These are phyloP conservation scores for Drosophila murphyi DNA, from an alignment of 1,140 invertebrate genomes.

Conservation along the genomic window DNA sequence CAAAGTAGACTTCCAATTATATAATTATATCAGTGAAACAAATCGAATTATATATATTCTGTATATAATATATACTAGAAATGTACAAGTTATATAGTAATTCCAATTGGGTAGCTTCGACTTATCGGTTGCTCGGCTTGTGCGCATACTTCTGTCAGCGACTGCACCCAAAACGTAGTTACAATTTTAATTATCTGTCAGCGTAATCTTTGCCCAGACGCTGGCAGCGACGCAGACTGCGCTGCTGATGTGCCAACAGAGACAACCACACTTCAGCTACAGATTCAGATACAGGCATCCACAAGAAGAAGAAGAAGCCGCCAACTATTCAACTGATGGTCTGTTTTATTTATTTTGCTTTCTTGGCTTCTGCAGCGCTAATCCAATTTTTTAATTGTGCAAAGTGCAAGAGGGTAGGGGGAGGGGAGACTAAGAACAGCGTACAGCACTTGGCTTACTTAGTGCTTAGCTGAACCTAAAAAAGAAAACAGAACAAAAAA, in stretches of 20 bases:
- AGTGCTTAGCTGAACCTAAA: background rate
- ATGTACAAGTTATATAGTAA: no score
- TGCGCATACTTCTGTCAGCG: constrained; percentile 24
- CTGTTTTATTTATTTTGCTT: constrained; percentile 23
- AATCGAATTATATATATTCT: no score
- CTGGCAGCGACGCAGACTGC: constrained; percentile 26
- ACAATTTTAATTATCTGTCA: constrained; percentile 80
- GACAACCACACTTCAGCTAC: constrained; percentile 60
- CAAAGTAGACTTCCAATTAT: no score
- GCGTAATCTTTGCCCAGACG: constrained; percentile 66
- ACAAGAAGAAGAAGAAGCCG: background rate
- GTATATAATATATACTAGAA: no score
- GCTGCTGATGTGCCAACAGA: constrained; percentile 67
- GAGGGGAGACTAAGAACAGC: constrained; percentile 41
- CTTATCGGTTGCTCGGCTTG: constrained; percentile 2
- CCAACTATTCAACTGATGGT: constrained; percentile 40
- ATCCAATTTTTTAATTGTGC: constrained; percentile 80
- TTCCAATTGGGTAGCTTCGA: no score
- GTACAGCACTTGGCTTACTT: constrained; percentile 68
- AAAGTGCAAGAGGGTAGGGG: background rate
- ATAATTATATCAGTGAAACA: no score
- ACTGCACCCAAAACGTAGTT: constrained; percentile 68
- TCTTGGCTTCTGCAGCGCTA: constrained; percentile 59
- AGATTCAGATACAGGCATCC: constrained; percentile 36
- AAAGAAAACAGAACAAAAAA: background rate